Base-by-base conservation (phyloP, 2,888 invertebrate genomes). In the Sturmia bella region DNA sequence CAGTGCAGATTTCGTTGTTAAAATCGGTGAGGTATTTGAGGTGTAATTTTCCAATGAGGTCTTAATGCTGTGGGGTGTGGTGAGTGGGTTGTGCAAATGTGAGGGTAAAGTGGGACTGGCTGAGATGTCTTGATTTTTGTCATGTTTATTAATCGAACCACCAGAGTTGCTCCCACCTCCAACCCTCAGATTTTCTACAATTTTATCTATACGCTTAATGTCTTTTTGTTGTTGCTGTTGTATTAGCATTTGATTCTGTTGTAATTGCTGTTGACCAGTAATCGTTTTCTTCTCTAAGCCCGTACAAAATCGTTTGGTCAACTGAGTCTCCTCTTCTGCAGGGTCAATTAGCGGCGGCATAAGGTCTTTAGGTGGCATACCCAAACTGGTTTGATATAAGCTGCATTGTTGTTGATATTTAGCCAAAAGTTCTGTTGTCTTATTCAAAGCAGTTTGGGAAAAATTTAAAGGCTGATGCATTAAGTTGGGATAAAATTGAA, bases 381-480 rank as follows among this genome's bases (percentile, higher is more conserved):
- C 76, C 39, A 88, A 70, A 17, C 86, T 87, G 37, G 85, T 87
- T 70, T 89, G 89, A 57, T 89, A 89, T 13, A 90, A 83, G 76
- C 87, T 89, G 73, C 88, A 91, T 85, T 91, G 91, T 72, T 90
- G 90, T 80, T 91, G 91, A 72, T 91, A 91, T 83, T 91, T 90
- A 45, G 90, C 89, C 84, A 91, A 84, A 17, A 91, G 84, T 69
- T 91, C 91, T 11, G 89, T 86, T 39, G 90, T 90, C 80, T 90
- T 91, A 84, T 91, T 91, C 1, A 91, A 83, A 15, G 91, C 91
- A 9, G 90, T 89, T 83, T 91, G 91, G 27, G 91, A 91, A 70
- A 91, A 91, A 85, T 91, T 91, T n/a, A 91, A 76, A 0, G 91
- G 91, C 48, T 91, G 90, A 2, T 89, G 88, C 85, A 91, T 85